Conservation (phyloP, 1,140 invertebrate species). For the Drosophila truncata region DNA sequence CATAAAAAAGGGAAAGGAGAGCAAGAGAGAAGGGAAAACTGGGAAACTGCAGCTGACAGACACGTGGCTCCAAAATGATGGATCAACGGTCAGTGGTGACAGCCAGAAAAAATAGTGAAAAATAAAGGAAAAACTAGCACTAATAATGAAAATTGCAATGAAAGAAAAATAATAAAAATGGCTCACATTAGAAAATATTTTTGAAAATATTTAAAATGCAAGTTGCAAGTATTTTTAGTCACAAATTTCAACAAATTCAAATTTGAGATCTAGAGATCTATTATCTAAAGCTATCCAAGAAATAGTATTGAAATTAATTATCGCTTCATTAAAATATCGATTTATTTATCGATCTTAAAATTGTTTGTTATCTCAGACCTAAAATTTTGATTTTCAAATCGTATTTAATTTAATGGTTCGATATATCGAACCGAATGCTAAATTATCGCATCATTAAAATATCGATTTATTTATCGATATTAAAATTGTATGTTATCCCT, state of each 20-base stretch:
- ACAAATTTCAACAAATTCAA: too few species aligned
- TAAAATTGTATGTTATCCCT: background rate
- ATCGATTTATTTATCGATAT: background rate
- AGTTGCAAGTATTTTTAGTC: too few species aligned
- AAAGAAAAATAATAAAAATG: background rate
- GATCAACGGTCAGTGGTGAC: slow-evolving; percentile 27
- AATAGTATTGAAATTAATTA: background rate
- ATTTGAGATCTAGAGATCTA: too few species aligned
- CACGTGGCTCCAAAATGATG: slow-evolving; percentile 34
- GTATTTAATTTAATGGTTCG: background rate
- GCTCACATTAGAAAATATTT: background rate
- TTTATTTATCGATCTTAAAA: background rate
- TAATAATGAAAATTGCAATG: background rate
- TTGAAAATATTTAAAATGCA: background rate
- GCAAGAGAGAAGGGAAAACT: background rate
- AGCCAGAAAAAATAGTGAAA: slow-evolving; percentile 3
- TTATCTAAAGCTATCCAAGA: too few species aligned
- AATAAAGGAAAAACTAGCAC: background rate
- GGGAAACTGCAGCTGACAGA: slow-evolving; percentile 22
- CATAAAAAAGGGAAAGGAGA: background rate
- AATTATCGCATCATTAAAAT: background rate
- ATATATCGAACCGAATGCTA: background rate
- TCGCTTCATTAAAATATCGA: background rate
- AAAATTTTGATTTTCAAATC: background rate
- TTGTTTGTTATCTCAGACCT: background rate